These are phyloP conservation scores for Tachyglossus aculeatus DNA, from an alignment of 2,797 vertebrate genomes.

Conservation along the genomic window DNA sequence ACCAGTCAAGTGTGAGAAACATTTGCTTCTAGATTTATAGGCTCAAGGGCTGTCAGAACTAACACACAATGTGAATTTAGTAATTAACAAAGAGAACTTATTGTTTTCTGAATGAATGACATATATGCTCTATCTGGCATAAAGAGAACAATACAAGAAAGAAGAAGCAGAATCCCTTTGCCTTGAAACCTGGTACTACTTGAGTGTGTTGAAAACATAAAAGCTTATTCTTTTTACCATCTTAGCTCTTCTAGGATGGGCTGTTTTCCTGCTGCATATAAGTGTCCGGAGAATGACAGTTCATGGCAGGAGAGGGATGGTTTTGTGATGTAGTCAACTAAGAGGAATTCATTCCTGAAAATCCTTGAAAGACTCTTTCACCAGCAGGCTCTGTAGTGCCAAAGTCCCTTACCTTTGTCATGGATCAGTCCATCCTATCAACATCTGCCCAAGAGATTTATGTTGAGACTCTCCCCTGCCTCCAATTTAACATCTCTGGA, in stretches of 20 bases:
- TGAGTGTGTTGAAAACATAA: background rate
- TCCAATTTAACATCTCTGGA: too few species aligned
- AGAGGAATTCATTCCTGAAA: too few species aligned
- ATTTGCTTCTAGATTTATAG: background rate
- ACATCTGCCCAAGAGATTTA: too few species aligned
- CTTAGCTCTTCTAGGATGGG: background rate
- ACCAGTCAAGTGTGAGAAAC: background rate
- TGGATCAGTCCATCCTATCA: too few species aligned
- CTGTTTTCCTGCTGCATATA: background rate
- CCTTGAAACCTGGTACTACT: background rate
- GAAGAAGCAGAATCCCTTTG: background rate
- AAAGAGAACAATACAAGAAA: background rate
- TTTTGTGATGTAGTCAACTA: too few species aligned
- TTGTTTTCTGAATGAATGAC: background rate
- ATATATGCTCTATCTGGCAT: background rate
- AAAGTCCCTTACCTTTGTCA: too few species aligned
- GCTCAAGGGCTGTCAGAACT: background rate
- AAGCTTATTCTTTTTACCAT: background rate
- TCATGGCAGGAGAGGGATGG: too few species aligned
- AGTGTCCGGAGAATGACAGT: too few species aligned
- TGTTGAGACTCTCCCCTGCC: too few species aligned
- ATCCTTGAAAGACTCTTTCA: too few species aligned
- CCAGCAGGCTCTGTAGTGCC: too few species aligned
- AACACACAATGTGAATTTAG: rapidly evolving
- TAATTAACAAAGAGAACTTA: background rate